phyloP scores from a whole-genome alignment of 2,888 invertebrate genomes.

The Coleophora flavipennella region DNA sequence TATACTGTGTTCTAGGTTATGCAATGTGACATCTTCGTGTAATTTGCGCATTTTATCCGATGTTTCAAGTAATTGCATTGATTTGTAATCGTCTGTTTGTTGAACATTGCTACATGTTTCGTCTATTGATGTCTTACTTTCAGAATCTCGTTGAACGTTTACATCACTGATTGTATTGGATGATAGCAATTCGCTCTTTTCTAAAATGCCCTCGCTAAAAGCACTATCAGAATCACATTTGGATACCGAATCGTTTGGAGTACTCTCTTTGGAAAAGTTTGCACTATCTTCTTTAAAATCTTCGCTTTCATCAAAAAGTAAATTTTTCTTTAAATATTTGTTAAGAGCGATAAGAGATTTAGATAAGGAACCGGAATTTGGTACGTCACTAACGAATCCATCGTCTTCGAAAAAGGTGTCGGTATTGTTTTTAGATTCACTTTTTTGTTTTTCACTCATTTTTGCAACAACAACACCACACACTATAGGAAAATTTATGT shows the following conservation, averaged over 20 bases:
- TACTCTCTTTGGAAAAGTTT: slow-evolving; percentile 60
- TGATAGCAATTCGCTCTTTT: neutral
- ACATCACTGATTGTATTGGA: neutral
- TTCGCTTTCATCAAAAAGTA: slow-evolving; percentile 47
- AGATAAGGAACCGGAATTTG: slow-evolving; percentile 45
- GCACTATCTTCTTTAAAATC: slow-evolving; percentile 38
- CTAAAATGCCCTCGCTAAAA: slow-evolving; percentile 35
- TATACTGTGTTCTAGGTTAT: slow-evolving; percentile 9
- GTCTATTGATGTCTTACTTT: slow-evolving; percentile 6
- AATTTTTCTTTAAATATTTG: slow-evolving; percentile 57
- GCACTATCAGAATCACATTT: slow-evolving; percentile 54
- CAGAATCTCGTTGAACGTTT: neutral
- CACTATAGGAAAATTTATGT: no score
- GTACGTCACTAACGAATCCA: slow-evolving; percentile 54
- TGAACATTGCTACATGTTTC: slow-evolving; percentile 22
- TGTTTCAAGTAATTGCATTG: slow-evolving; percentile 34
- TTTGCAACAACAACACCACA: slow-evolving; percentile 13
- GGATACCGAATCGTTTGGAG: slow-evolving; percentile 46
- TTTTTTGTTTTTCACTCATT: slow-evolving; percentile 26
- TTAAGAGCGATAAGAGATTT: slow-evolving; percentile 57
- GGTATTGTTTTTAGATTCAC: slow-evolving; percentile 6
- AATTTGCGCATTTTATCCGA: slow-evolving; percentile 3
- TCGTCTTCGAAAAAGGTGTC: slow-evolving; percentile 41
- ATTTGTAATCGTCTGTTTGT: slow-evolving; percentile 57
- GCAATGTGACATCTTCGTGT: neutral